Conservation (phyloP, 2,797 vertebrate species). For the Mus caroli region DNA sequence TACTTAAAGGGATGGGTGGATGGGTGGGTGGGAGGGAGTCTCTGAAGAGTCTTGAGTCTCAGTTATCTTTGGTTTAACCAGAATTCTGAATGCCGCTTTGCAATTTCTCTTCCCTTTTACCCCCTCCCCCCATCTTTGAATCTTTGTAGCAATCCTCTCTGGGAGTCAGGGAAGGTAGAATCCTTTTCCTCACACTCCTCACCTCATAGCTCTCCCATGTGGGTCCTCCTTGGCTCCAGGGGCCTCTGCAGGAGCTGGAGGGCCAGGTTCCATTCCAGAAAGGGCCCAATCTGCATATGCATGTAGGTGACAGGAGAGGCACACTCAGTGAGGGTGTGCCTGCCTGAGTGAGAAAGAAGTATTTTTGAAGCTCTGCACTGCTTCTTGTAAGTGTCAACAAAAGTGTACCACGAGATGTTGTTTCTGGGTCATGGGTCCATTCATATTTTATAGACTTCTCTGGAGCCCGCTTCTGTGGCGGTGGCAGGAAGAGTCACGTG, state of each 20-base stretch:
- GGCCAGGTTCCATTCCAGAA: background rate
- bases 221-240: background rate
- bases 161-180: background rate
- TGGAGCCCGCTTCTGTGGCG: background rate
- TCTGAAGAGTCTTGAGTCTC: constrained; percentile 55
- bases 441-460: background rate
- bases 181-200: background rate
- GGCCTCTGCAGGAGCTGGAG: background rate
- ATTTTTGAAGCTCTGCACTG: background rate
- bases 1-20: constrained; percentile 24
- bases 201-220: background rate
- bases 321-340: background rate
- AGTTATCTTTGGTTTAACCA: constrained; percentile 52
- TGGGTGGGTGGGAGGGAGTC: background rate
- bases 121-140: background rate
- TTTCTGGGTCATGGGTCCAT: background rate
- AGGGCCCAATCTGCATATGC: background rate
- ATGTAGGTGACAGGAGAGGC: background rate
- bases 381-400: background rate
- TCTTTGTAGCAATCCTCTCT: background rate
- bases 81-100: constrained; percentile 52
- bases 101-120: background rate
- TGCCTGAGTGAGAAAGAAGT: background rate
- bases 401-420: background rate
- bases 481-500: background rate